Evolutionary conservation across 2,888 invertebrate species (phyloP), one percentile per base, ranked within the genome.

Genomic region (Caenorhabditis sulstoni): DNA sequence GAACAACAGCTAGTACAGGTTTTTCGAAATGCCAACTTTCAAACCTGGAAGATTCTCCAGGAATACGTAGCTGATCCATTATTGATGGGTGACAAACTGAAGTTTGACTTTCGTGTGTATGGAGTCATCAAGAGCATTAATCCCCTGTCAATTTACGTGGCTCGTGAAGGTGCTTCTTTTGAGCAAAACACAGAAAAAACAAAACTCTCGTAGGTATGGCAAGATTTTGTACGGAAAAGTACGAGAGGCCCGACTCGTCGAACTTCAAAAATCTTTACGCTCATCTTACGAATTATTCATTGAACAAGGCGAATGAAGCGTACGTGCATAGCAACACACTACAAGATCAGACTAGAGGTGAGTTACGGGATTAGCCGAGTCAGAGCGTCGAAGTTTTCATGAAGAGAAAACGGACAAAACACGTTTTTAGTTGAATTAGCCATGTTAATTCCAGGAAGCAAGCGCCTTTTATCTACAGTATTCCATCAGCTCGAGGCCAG

Each of bases 231-330:
- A 92, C 92, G 0, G 85, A 91, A 70, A 91, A 91, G 29, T 92
- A 92, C 81, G 87, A 90, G 75, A 86, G 85, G 39, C 92, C 92
- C 9, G 91, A 90, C 3, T 84, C 87, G n/a, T 89, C 89, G 70
- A 92, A 92, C 82, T 86, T 91, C 64, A 87, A 90, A 70, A 91
- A 92, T 76, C 83, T 91, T 0, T 92, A 88, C 86, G 91, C 92
- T 89, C 92, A 92, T 86, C 85, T 92, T 75, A 92, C 92, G 3
- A 92, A 92, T 83, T 92, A 92, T 84, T 92, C 92, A 1, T 87
- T 92, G 59, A 92, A 92, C 81, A 92, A 92, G 83, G 83, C 87
- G 39, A 91, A 91, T 82, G 86, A 87, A 18, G 87, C 89, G 11
- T 92, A 92, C 81, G 89, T 91, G 52, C 91, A 90, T 71, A 88